Base-by-base conservation (phyloP, 2,888 invertebrate species). In the Torymus tubicola region DNA sequence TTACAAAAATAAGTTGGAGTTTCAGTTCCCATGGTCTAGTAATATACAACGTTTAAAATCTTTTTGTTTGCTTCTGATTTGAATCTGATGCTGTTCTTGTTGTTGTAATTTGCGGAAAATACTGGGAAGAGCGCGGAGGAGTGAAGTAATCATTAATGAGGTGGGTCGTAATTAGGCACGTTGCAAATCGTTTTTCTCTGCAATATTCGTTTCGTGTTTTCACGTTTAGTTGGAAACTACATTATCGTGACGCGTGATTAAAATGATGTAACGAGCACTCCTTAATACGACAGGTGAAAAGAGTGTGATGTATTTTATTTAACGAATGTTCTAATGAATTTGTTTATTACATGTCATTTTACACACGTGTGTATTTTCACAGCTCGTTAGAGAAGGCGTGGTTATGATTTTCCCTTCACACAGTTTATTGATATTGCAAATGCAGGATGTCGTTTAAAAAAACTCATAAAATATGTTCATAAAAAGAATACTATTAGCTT, bases 61-160 rank as follows among this genome's bases (percentile, higher is more conserved):
- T 52, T 52, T 60, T 71, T 52, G 63, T 72, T 55, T 55, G 68
- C 24, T n/a, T 16, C 50, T n/a, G 74, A 76, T 63, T 76, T 18
- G 14, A 69, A 63, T 63, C 57, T 16, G 11, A 55, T 14, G n/a
- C 16, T 50, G 61, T 67, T 58, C 61, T 31, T 31, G 18, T 21
- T 24, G 52, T 31, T 76, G 63, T 70, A 70, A 77, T 64, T 64
- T 64, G 50, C 55, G 31, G 76, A 58, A 61, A 76, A 63, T 50
- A 58, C 5, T 57, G 42, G 58, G 52, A 61, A 52, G 31, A 61
- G 53, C 67, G 13, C 21, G n/a, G 68, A 60, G 67, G 42, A 18
- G 55, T 78, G 61, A n/a, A 24, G 78, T 55, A 72, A 78, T 72
- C 71, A 18, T 24, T 77, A 77, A 70, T 77, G 75, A 75, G 67